Percentiles rank a stretch among this genome's conserved stretches.
Conservation (phyloP, 2,113 vertebrate species). For the Eretmochelys imbricata region DNA sequence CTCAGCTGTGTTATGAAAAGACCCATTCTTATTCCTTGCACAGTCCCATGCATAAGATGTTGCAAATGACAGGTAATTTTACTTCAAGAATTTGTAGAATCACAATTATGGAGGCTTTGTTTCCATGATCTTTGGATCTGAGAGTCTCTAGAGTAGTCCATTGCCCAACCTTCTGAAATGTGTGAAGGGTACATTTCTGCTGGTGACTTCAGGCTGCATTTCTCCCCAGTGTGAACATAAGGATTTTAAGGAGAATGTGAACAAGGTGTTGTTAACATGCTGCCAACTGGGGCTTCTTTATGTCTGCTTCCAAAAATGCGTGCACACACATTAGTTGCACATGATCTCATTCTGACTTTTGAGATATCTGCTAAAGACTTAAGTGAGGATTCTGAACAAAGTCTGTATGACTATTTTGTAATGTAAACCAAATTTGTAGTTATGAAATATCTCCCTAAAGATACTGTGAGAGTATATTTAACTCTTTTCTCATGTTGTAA, state of each 20-base stretch:
- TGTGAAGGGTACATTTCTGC: neutral
- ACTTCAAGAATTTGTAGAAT: neutral
- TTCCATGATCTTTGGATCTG: fast-evolving
- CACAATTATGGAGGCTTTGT: neutral
- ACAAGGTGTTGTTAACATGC: neutral
- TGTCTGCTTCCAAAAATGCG: fast-evolving
- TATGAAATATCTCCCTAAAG: neutral
- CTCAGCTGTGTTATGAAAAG: neutral
- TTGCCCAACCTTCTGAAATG: neutral
- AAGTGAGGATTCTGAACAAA: neutral
- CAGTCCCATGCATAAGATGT: neutral
- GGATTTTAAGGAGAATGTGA: neutral
- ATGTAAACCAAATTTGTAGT: neutral
- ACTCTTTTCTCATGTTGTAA: neutral
- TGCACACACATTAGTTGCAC: fast-evolving
- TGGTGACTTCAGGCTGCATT: neutral
- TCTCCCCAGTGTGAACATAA: fast-evolving
- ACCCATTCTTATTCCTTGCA: neutral
- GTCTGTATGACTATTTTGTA: neutral
- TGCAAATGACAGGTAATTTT: neutral
- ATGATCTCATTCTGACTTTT: fast-evolving
- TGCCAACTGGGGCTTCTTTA: neutral
- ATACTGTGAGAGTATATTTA: neutral
- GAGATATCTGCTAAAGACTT: neutral
- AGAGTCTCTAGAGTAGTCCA: neutral